Evolutionary conservation across 1,140 invertebrate genomes (phyloP), one percentile per base, ranked within the genome.

Genomic region (Drosophila ananassae): DNA sequence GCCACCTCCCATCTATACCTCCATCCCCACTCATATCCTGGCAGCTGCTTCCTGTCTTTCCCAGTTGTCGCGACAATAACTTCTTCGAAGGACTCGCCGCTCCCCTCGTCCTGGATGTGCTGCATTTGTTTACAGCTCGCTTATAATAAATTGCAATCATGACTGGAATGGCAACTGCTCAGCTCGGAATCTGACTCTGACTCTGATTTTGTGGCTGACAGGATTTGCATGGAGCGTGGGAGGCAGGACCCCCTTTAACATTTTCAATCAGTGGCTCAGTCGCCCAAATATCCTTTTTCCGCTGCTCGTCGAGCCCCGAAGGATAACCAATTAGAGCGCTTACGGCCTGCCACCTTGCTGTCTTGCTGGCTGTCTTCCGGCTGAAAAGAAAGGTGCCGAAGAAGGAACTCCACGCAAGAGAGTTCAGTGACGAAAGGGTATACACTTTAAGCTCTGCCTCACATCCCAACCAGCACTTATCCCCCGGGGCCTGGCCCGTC

Each of bases 201-300:
- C 22, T 24, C 30, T 46, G 59, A 67, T 41, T 67, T 67, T 69
- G 44, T 69, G 47, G 69, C 63, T 69, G 52, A 32, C 41, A 22
- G 61, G 44, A 59, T 68, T 79, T 83, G 71, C 80, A 59, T 79
- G 66, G 51, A 63, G 52, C 72, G 37, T 34, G 51, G 56, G 10
- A n/a, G 21, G 12, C 34, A 28, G n/a, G 28, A 22, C 8, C 9
- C 32, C 13, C 12, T 21, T 56, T 59, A 64, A 82, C 59, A 32
- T 48, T 76, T 73, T 89, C 82, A 89, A 85, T 87, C 83, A 76
- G 54, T 32, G 41, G 67, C 48, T 72, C 75, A 73, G 22, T 85
- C 74, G 82, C 37, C 69, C 69, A 82, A 78, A 85, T 82, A 85
- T 85, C 83, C 82, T 78, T 85, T 85, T 85, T 85, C 83, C 83